These are phyloP conservation scores for Aplochiton taeniatus DNA, from an alignment of 2,797 vertebrate genomes.

Conservation along the genomic window DNA sequence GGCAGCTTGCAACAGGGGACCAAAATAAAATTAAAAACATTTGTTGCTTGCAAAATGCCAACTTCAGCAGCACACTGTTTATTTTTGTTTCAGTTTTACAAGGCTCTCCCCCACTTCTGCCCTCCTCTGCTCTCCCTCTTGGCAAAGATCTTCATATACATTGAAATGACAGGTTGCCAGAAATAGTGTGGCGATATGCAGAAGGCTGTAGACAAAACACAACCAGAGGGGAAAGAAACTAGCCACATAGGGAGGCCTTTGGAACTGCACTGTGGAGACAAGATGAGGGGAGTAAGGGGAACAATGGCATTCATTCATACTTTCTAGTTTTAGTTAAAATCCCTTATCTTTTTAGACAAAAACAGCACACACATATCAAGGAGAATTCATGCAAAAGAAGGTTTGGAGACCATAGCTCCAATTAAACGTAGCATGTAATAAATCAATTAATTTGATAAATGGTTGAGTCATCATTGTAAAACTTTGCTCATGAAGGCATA, in stretches of 20 bases:
- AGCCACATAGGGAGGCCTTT: constrained; percentile 43
- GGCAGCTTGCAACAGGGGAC: background rate
- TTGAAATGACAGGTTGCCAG: constrained; percentile 48
- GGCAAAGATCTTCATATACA: constrained; percentile 36
- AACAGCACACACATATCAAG: no score
- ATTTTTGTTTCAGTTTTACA: constrained; percentile 37
- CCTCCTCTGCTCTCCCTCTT: constrained; percentile 17
- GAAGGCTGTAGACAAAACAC: constrained; percentile 67
- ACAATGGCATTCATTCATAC: constrained; percentile 51
- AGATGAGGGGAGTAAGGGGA: constrained; percentile 27
- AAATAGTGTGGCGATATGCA: constrained; percentile 57
- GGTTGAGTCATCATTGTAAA: no score
- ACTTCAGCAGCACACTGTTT: constrained; percentile 44
- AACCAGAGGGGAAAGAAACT: constrained; percentile 52
- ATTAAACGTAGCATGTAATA: no score
- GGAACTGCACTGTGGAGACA: constrained; percentile 35
- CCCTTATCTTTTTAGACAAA: no score
- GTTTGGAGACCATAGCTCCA: no score
- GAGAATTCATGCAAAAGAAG: no score
- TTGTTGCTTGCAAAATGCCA: constrained; percentile 22
- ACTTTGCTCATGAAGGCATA: no score
- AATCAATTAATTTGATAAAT: no score
- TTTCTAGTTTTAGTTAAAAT: no score
- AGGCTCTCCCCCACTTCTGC: constrained; percentile 6
- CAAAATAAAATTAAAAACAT: constrained; percentile 12